Evolutionary conservation across 37 sponge, comb jelly and placozoan species (phyloP).

Genomic region (Agelas oroides): DNA sequence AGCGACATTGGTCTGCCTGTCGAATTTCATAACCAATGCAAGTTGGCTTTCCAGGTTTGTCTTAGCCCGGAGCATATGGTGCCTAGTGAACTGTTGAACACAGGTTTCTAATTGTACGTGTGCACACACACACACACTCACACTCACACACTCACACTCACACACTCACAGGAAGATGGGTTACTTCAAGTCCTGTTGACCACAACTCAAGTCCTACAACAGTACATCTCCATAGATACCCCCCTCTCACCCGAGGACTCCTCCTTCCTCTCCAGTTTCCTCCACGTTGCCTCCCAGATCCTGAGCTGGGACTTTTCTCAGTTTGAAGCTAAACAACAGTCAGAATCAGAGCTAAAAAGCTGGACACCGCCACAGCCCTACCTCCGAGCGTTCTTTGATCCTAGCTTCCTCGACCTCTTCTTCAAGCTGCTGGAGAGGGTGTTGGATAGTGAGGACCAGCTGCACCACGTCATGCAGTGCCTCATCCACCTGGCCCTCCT

Average conservation of each 20-base stretch:
- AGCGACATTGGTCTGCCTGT: constrained; percentile 59
- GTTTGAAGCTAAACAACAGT: not conserved
- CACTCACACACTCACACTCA: too few relatives aligned
- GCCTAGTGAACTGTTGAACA: too few relatives aligned
- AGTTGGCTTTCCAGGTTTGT: constrained; percentile 72
- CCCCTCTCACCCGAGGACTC: too few relatives aligned
- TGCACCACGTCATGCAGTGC: constrained; percentile 61
- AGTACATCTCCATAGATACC: constrained; percentile 1
- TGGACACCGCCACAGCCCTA: constrained; percentile 57
- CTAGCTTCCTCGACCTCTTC: constrained; percentile 53
- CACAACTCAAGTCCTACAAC: constrained; percentile 48
- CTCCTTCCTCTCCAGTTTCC: constrained; percentile 25
- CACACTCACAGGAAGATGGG: constrained; percentile 36
- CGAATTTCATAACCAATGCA: constrained; percentile 67
- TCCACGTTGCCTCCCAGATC: constrained; percentile 51
- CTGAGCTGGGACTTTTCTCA: constrained; percentile 76
- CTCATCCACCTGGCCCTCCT: constrained; percentile 80
- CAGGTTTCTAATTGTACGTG: not conserved
- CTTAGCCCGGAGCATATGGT: too few relatives aligned
- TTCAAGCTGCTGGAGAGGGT: constrained; percentile 52
- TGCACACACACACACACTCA: not conserved
- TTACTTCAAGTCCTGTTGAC: constrained; percentile 45
- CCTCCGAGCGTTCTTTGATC: constrained; percentile 45
- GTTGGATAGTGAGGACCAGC: not conserved
- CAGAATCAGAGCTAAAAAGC: not conserved